A percentile compares a stretch with the other conserved stretches of the same genome.
phyloP scores from a whole-genome alignment of 2,113 vertebrate species.

The Stomatorhinus ivindoensis region DNA sequence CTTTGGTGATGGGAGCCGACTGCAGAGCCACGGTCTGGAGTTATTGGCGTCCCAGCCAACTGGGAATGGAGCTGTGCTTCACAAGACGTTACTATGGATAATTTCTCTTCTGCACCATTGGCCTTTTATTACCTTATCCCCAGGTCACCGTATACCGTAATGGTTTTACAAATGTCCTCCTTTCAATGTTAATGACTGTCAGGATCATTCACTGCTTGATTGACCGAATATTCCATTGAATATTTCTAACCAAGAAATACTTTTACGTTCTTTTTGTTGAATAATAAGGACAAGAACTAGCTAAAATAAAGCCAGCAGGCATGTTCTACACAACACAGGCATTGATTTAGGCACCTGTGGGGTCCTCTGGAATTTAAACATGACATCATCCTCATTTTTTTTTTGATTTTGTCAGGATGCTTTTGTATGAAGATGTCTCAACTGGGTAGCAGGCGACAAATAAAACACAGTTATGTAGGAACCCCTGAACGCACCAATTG shows the following conservation, averaged over 20 bases:
- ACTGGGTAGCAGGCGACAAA: not conserved
- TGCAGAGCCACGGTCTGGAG: not conserved
- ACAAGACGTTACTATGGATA: not conserved
- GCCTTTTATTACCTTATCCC: not conserved
- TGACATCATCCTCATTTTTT: not conserved
- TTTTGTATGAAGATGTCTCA: not conserved
- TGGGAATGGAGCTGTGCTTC: not conserved
- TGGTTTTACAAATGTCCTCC: not conserved
- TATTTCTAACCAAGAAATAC: not conserved
- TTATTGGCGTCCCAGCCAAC: not conserved
- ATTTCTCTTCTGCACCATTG: not conserved
- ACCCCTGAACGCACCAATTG: not conserved
- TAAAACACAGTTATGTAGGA: not conserved
- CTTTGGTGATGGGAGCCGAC: not conserved
- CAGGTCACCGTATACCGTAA: not conserved
- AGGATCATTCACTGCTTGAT: not conserved
- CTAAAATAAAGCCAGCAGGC: not conserved
- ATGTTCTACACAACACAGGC: not conserved
- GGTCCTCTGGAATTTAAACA: not conserved
- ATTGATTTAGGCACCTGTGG: not conserved
- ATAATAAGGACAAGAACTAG: not conserved
- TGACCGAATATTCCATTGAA: not conserved
- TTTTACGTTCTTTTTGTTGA: not conserved
- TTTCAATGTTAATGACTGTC: not conserved
- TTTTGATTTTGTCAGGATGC: not conserved